These are phyloP conservation scores for Syrista parreyssii DNA, from an alignment of 2,888 invertebrate genomes.

Conservation along the genomic window DNA sequence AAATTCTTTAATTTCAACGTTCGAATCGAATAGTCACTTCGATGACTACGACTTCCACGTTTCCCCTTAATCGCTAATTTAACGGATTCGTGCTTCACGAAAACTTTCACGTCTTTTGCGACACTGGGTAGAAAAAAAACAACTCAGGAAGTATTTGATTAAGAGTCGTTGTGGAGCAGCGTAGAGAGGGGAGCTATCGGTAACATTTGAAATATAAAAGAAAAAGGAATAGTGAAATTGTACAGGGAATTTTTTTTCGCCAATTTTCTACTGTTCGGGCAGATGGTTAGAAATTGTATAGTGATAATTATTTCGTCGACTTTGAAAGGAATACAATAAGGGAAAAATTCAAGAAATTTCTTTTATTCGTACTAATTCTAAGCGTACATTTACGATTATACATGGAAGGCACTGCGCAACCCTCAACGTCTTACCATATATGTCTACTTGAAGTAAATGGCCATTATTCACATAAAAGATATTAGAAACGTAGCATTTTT, in stretches of 20 bases:
- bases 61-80: neutral
- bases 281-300: neutral
- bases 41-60: neutral
- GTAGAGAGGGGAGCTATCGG: neutral
- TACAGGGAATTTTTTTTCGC: neutral
- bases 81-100: slow-evolving; percentile 1
- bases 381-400: neutral
- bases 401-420: neutral
- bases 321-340: neutral
- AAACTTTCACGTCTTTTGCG: slow-evolving; percentile 10
- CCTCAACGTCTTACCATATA: neutral
- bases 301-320: neutral
- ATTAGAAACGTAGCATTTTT: slow-evolving; percentile 32
- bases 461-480: slow-evolving; percentile 21
- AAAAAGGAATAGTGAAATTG: neutral
- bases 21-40: neutral
- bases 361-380: neutral
- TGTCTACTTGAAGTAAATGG: slow-evolving; percentile 13
- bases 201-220: neutral
- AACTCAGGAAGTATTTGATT: slow-evolving; percentile 2
- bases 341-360: neutral
- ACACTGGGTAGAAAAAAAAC: neutral
- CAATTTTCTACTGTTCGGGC: neutral
- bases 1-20: neutral
- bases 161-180: neutral